Base-by-base conservation (phyloP, 2,113 vertebrate species). In the Dipodomys stephensi region DNA sequence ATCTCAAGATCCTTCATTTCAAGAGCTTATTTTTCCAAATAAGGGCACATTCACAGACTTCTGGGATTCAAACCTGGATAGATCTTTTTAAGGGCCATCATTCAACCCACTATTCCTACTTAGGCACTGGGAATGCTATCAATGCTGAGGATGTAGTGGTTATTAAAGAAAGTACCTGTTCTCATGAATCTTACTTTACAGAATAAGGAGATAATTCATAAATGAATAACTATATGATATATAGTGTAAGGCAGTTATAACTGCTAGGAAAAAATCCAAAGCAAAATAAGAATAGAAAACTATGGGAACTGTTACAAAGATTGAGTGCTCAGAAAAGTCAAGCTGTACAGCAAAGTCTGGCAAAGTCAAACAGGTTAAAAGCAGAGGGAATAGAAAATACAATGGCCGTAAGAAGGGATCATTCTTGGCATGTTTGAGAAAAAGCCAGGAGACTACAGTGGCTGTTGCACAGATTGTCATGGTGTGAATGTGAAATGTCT, bases 331-430 rank as follows among this genome's bases (percentile, higher is more conserved):
- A 62, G 8, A 82, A 44, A 89, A 30, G 6, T 16, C 16, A 85
- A 78, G 30, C 64, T 32, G 2, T 16, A 67, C 22, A 64, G 20
- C 16, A 68, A 89, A 67, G 67, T 27, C 16, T 32, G 25, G 25
- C 28, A 39, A 87, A 7, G 22, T 30, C 30, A n/a, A 78, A 91
- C 30, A 68, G 67, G 32, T 86, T 78, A 77, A 87, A 78, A 46
- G 44, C 67, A 85, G 74, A 90, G 35, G 25, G 7, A 72, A 32
- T 8, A 88, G 46, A 20, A 32, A 71, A 44, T 76, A 13, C 7
- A n/a, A 81, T 76, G 79, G 27, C 30, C 53, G 90, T 88, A 81
- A 73, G 92, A 78, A 96, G 74, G 65, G 32, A 22, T 83, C 46
- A 19, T 57, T 62, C 46, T 77, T 53, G 35, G 57, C 7, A 19